A percentile compares a stretch with the other conserved stretches of the same genome.
Conservation (phyloP, 1,140 invertebrate species). For the Cryptotermes secundus region DNA sequence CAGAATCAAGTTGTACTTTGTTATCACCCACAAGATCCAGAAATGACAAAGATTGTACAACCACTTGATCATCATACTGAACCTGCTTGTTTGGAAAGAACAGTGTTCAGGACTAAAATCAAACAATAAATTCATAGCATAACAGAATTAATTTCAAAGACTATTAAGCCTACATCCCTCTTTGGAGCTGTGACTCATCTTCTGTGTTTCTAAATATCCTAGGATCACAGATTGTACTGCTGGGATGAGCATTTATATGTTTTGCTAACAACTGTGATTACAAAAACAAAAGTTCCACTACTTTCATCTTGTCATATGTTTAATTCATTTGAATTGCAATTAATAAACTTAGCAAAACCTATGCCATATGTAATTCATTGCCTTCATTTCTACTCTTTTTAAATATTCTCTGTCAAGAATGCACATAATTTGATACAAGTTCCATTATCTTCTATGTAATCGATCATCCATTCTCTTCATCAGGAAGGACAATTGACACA, state of each 20-base stretch:
- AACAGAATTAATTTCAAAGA: neutral
- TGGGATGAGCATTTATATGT: neutral
- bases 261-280: neutral
- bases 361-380: neutral
- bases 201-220: too few relatives aligned
- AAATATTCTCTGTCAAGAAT: neutral
- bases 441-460: neutral
- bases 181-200: too few relatives aligned
- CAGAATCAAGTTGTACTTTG: neutral
- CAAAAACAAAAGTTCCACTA: neutral
- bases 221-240: too few relatives aligned
- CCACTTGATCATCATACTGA: neutral
- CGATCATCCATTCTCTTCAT: constrained; percentile 34
- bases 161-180: neutral
- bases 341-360: neutral
- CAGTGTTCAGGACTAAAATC: neutral
- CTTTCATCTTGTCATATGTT: neutral
- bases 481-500: constrained; percentile 33
- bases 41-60: neutral
- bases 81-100: neutral
- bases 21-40: neutral
- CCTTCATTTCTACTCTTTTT: neutral
- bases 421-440: neutral
- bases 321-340: neutral
- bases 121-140: neutral